Percentiles rank a stretch among this genome's conserved stretches.
These are phyloP conservation scores for Drosophila albomicans DNA, from an alignment of 1,140 invertebrate genomes.

Conservation along the genomic window DNA sequence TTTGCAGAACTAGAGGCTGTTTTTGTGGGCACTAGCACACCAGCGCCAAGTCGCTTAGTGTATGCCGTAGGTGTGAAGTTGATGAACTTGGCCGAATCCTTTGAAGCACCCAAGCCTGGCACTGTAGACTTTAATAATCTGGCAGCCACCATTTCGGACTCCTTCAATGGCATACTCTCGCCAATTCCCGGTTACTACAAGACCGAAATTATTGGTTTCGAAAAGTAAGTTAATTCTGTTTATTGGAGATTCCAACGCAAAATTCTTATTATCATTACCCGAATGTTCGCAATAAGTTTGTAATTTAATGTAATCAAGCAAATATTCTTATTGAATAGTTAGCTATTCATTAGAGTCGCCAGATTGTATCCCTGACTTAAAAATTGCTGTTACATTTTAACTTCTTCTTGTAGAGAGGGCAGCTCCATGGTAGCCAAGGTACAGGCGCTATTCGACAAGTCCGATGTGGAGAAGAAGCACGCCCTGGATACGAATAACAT, in stretches of 20 bases:
- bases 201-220: constrained; percentile 89
- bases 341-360: not conserved
- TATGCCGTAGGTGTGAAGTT: constrained; percentile 92
- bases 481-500: constrained; percentile 84
- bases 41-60: constrained; percentile 87
- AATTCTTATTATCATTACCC: not conserved
- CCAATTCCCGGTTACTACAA: constrained; percentile 91
- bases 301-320: too few relatives aligned
- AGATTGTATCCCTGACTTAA: not conserved
- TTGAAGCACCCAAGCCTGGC: constrained; percentile 88
- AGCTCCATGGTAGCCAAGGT: constrained; percentile 88
- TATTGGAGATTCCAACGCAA: not conserved
- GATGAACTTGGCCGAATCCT: constrained; percentile 91
- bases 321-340: not conserved
- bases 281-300: too few relatives aligned
- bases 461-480: constrained; percentile 86
- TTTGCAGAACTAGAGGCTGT: constrained; percentile 85
- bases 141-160: constrained; percentile 88
- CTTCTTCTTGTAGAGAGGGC: constrained; percentile 85
- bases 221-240: constrained; percentile 87
- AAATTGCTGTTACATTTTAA: not conserved
- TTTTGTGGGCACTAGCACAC: constrained; percentile 87
- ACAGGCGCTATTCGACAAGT: constrained; percentile 89
- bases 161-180: constrained; percentile 88
- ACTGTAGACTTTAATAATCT: constrained; percentile 90